These are phyloP conservation scores for Phenganax marumi DNA, from an alignment of 92 coral and sea anemone genomes.

Conservation along the genomic window DNA sequence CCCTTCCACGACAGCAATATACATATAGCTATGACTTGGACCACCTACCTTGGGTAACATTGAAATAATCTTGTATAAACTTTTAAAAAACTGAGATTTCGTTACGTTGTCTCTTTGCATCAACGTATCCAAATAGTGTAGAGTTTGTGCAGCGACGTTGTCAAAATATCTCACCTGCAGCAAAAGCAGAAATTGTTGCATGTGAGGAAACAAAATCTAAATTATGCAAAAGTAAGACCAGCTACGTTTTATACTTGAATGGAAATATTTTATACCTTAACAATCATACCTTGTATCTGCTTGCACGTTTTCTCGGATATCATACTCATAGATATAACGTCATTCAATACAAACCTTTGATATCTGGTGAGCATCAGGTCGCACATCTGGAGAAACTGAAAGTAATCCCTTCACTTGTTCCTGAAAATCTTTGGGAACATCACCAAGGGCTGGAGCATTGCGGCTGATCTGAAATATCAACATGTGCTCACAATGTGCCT, in stretches of 20 bases:
- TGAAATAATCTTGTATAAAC: constrained; percentile 90
- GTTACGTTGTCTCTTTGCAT: constrained; percentile 97
- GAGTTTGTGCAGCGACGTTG: constrained; percentile 94
- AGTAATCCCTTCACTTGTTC: constrained; percentile 82
- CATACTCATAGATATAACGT: background rate
- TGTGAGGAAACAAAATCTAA: background rate
- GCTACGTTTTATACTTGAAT: background rate
- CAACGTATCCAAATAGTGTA: constrained; percentile 90
- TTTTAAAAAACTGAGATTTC: constrained; percentile 93
- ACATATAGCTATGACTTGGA: background rate
- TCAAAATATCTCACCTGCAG: constrained; percentile 86
- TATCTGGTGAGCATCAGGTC: constrained; percentile 94
- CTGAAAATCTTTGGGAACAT: constrained; percentile 74
- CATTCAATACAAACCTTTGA: constrained; percentile 66
- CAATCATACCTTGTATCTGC: no score
- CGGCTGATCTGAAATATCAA: constrained; percentile 68
- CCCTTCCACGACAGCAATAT: no score
- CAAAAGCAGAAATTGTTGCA: background rate
- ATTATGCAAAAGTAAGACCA: background rate
- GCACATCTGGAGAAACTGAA: constrained; percentile 70
- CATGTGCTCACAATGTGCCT: background rate
- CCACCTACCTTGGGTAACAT: constrained; percentile 85
- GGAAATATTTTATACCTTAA: no score
- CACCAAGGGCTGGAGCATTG: constrained; percentile 69
- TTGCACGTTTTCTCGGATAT: background rate